These are phyloP conservation scores for Platycheirus albimanus DNA, from an alignment of 2,888 invertebrate genomes.

Conservation along the genomic window DNA sequence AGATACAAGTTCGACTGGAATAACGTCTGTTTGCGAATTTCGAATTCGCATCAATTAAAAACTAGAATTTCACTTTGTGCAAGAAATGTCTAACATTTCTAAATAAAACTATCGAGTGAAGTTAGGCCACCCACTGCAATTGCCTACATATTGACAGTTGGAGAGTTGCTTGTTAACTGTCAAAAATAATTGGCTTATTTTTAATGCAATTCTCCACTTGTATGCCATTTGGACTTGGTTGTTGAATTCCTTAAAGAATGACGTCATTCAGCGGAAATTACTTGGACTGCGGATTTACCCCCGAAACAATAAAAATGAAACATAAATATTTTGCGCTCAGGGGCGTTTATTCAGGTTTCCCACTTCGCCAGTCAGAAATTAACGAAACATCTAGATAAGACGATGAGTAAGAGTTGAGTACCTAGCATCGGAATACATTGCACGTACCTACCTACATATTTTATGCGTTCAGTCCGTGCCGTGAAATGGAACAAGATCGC, in stretches of 20 bases:
- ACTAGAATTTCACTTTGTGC: conserved; percentile 12
- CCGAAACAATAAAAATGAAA: not conserved
- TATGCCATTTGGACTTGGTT: not conserved
- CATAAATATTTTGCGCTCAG: conserved; percentile 4
- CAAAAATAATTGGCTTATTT: not conserved
- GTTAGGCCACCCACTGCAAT: not conserved
- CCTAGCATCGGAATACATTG: not conserved
- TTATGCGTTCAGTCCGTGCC: not conserved
- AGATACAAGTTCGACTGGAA: conserved; percentile 41
- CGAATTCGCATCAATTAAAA: conserved; percentile 22
- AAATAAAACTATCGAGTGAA: not conserved
- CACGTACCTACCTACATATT: not conserved
- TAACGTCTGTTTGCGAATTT: conserved; percentile 53
- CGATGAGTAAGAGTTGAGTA: conserved; percentile 43
- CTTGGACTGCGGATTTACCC: conserved; percentile 11
- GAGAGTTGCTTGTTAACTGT: not conserved
- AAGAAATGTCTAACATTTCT: not conserved
- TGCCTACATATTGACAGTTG: not conserved
- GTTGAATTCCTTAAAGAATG: not conserved
- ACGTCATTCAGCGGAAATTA: conserved; percentile 49
- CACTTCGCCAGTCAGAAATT: not conserved
- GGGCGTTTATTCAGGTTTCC: conserved; percentile 45
- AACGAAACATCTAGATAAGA: not conserved
- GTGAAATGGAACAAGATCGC: not conserved
- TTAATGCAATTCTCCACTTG: not conserved